Conservation (phyloP, 2,888 invertebrate genomes). For the Cepaea hortensis region DNA sequence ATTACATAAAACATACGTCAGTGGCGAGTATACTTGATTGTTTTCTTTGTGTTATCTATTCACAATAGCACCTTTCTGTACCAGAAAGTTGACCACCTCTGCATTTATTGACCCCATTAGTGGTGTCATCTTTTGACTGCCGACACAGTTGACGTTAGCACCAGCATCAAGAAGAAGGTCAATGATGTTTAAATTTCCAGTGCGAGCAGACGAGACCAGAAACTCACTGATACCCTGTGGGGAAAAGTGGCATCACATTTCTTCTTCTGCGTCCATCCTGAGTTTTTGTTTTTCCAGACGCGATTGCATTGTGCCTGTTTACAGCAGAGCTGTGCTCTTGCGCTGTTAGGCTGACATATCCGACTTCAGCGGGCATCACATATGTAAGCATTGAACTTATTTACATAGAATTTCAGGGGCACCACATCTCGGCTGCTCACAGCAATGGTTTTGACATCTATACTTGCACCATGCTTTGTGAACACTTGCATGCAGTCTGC, state of each 20-base stretch:
- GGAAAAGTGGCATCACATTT: neutral
- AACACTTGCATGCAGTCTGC: neutral
- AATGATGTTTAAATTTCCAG: constrained; percentile 1
- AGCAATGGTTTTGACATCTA: neutral
- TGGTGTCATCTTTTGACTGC: neutral
- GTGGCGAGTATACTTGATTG: too few species aligned
- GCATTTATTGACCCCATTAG: neutral
- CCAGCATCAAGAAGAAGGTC: constrained; percentile 9
- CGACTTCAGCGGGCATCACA: neutral
- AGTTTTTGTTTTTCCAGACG: too few species aligned
- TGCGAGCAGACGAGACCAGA: neutral
- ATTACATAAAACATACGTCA: neutral
- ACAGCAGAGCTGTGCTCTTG: too few species aligned
- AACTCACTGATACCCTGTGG: neutral
- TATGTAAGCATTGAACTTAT: neutral
- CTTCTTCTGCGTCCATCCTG: too few species aligned
- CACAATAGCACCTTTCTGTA: neutral
- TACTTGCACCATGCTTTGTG: neutral
- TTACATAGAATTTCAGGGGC: neutral
- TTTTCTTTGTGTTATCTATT: neutral
- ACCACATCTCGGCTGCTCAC: neutral
- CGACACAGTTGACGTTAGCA: neutral
- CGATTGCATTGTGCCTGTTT: neutral
- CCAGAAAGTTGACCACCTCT: neutral
- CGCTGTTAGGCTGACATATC: too few species aligned